Evolutionary conservation across 1,140 invertebrate genomes (phyloP), one percentile per base, ranked within the genome.

Genomic region (Pseudobourletiella spinata): DNA sequence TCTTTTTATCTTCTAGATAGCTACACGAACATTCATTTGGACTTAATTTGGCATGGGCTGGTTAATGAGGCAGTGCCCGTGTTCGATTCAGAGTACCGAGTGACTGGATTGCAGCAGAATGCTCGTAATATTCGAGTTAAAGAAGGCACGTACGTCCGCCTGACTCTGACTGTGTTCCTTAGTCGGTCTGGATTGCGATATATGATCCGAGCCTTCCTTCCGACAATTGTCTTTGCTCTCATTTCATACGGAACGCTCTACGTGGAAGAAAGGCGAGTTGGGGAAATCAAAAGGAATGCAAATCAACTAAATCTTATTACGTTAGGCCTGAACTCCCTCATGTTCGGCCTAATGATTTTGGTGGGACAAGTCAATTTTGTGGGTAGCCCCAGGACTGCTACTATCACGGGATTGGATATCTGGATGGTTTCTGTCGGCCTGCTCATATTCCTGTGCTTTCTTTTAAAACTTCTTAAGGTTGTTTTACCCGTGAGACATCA

Each of bases 31-130:
- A 32, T 67, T 32, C 61, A 67, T 25, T 28, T 67, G 18, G 29
- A 51, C 20, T 26, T 67, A 16, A 39, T 63, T n/a, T 67, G 66
- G 66, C 44, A 67, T 59, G 66, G 66, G 1, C 59, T 60, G 18
- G 50, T 61, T 2, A 39, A 54, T 44, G 51, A 61, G 22, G 29
- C 64, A 14, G 51, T 67, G 25, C 3, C 46, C 15, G 54, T 63
- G 3, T 64, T 22, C 22, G 57, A 67, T n/a, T 35, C 61, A n/a
- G 59, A 64, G 39, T 67, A 51, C 42, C 42, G 20, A 26, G 20
- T 64, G 4, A 58, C 51, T 1, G 28, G 22, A 22, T 39, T 43
- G 15, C 56, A 61, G 25, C 65, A 67, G 30, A 22, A 25, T 16
- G 35, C 57, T 14, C 4, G 48, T 15, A 63, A 57, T 30, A 14